Percentiles rank a stretch among this genome's conserved stretches.
These are phyloP conservation scores for Leucosticte australis DNA, from an alignment of 2,113 vertebrate species.

Conservation along the genomic window DNA sequence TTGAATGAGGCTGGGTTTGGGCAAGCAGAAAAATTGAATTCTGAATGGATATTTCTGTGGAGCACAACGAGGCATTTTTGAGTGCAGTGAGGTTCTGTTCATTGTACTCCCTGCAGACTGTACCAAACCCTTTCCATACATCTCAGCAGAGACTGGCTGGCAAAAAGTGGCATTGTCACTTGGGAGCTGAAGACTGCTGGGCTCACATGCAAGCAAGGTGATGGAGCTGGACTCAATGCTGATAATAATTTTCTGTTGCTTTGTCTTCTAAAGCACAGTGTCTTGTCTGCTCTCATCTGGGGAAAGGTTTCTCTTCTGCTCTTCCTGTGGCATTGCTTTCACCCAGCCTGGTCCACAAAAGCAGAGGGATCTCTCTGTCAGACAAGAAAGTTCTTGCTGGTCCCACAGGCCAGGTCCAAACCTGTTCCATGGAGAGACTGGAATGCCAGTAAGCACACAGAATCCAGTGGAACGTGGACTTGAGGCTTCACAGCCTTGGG, in stretches of 20 bases:
- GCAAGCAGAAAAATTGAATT: background rate
- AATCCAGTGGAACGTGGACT: accelerated
- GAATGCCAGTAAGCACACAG: background rate
- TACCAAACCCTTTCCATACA: background rate
- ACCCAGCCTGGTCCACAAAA: background rate
- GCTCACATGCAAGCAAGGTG: background rate
- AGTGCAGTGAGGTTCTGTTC: background rate
- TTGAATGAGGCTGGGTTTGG: background rate
- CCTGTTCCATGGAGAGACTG: background rate
- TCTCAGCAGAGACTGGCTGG: background rate
- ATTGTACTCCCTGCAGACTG: background rate
- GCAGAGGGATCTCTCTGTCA: background rate
- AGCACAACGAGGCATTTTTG: background rate
- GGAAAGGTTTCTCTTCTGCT: background rate
- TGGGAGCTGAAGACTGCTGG: too few species aligned
- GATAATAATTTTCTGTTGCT: background rate
- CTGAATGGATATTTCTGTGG: background rate
- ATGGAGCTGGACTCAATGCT: background rate
- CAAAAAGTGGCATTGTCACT: background rate
- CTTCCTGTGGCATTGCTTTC: background rate
- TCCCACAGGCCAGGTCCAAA: background rate
- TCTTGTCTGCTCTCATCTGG: background rate
- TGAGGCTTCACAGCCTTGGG: background rate
- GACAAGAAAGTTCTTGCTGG: background rate
- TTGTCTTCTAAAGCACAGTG: background rate